Base-by-base conservation (phyloP, 2,113 vertebrate species). In the Barnardius zonarius region DNA sequence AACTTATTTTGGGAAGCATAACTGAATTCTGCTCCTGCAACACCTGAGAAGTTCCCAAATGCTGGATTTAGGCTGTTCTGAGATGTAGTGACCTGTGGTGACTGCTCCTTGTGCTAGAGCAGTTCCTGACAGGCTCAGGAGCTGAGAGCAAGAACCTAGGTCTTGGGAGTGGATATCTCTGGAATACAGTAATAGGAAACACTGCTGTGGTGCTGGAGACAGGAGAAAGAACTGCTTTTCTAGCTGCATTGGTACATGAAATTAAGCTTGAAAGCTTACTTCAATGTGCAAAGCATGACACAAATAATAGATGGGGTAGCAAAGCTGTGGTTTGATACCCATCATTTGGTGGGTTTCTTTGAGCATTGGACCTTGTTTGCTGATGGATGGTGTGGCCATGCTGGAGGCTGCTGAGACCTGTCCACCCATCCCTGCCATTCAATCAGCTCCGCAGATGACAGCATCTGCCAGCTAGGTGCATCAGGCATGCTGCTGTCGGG, bases 351-450 rank as follows among this genome's bases (percentile, higher is more conserved):
- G 18, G 22, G 23, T 64, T 80, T 51, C 69, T 37, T 27, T 13
- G 43, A 24, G 25, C 0, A 0, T 11, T 3, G 2, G 75, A 10
- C 17, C 44, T 83, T 48, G 17, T 28, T 67, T 43, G 48, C 59
- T 49, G 25, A 59, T 6, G 37, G 72, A 17, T 7, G 28, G 11
- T 31, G 20, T 1, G 2, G 46, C 43, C 6, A 3, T 9, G 17
- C 66, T 2, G 12, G 46, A 59, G 63, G 48, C 62, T 83, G 83
- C 63, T 30, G 31, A 54, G 33, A 35, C 17, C 41, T 69, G 57
- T 24, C n/a, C 22, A 35, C 62, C 54, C 0, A 0, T 74, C 44
- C 28, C 37, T 75, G 46, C n/a, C 5, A 6, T 44, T 62, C 4
- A 0, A 2, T 35, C 48, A 39, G 67, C 52, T n/a, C 67, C 17